These are phyloP conservation scores for Proteles cristata DNA, from an alignment of 2,113 vertebrate genomes.

Conservation along the genomic window DNA sequence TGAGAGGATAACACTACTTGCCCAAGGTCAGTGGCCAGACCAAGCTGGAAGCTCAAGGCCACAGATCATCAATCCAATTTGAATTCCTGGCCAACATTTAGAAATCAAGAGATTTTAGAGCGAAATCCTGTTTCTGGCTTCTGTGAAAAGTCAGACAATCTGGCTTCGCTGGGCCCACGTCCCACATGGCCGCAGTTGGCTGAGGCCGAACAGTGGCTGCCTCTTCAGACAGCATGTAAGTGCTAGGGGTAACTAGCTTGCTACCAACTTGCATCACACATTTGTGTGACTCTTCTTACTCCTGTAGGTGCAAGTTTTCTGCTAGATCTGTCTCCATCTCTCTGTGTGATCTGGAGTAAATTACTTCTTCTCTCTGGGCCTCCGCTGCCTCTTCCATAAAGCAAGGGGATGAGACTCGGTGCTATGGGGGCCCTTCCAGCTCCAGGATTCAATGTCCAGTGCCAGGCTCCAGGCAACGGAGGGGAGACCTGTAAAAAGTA, in stretches of 20 bases:
- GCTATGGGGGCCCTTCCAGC: not conserved
- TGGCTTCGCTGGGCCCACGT: constrained; percentile 22
- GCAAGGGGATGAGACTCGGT: not conserved
- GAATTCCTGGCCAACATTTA: constrained; percentile 41
- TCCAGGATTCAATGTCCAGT: not conserved
- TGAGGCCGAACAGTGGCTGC: not conserved
- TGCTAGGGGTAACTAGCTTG: not conserved
- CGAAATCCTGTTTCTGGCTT: constrained; percentile 53
- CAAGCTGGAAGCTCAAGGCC: not conserved
- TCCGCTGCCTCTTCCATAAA: not conserved
- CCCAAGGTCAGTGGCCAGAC: not conserved
- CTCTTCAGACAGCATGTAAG: not conserved
- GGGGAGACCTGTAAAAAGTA: not conserved
- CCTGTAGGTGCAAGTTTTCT: not conserved
- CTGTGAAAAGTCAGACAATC: constrained; percentile 63
- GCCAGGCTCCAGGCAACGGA: not conserved
- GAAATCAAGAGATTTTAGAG: constrained; percentile 42
- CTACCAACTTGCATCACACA: accelerated
- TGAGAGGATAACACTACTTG: not conserved
- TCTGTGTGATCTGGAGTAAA: not conserved
- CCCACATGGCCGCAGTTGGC: constrained; percentile 14
- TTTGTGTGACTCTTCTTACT: not conserved
- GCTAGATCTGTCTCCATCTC: not conserved
- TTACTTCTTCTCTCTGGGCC: not conserved
- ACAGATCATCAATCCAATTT: not conserved